Evolutionary conservation across 2,113 vertebrate genomes (phyloP), one percentile per base, ranked within the genome.

Genomic region (Thomomys bottae): DNA sequence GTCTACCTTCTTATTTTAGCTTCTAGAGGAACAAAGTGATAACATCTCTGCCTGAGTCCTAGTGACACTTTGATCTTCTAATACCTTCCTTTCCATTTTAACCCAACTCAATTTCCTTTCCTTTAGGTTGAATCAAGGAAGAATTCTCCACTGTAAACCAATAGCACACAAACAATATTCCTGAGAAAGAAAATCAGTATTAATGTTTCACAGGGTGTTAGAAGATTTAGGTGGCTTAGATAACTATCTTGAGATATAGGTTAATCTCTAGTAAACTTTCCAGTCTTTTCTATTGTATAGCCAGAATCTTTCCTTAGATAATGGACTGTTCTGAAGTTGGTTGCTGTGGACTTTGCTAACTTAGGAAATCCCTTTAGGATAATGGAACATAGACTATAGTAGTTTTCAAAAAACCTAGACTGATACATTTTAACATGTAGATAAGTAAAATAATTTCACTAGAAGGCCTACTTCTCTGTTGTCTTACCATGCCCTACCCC

Each of bases 321-420:
- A 76, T 17, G 14, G 15, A 45, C 42, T 45, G 64, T 8, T 54
- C 70, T 92, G 30, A 72, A 8, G 2, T 85, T 59, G 76, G 8
- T 75, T 93, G 30, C 42, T 85, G 73, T 15, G 40, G 38, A 59
- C 36, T 89, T 94, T 15, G 7, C 82, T 94, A 87, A 71, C n/a
- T 26, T 87, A 45, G 70, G 10, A 80, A 67, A 83, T 94, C 20
- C 20, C 45, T 89, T 91, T 40, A 75, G 57, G 89, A 75, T 91
- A 38, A 72, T 24, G 54, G 40, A 87, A 57, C 3, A 30, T 30
- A 23, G 18, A 67, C 23, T 81, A 3, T 66, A 54, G 14, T 54
- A 54, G 49, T 54, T 54, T 54, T 87, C 59, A 84, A 72, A 90
- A 15, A 34, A 20, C 42, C 59, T 54, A 84, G 23, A 59, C 45